A percentile compares a stretch with the other conserved stretches of the same genome.
phyloP scores from a whole-genome alignment of 92 coral and sea anemone species.

The Hydrozoanthus gracilis region DNA sequence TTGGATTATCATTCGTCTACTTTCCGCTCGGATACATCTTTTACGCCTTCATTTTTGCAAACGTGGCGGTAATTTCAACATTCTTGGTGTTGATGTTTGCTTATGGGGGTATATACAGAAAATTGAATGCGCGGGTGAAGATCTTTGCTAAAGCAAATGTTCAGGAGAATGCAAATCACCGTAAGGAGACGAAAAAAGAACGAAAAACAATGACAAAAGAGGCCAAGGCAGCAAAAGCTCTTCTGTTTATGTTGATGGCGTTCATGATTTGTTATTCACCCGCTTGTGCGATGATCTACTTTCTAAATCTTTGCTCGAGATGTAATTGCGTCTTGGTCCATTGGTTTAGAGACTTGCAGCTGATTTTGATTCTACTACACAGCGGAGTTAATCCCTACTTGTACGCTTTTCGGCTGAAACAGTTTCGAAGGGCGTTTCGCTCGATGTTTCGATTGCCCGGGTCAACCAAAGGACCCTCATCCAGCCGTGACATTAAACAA shows the following conservation, averaged over 20 bases:
- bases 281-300: constrained; percentile 56
- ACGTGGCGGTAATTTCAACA: constrained; percentile 83
- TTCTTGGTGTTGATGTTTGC: constrained; percentile 79
- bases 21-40: constrained; percentile 78
- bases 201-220: constrained; percentile 23
- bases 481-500: no score
- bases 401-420: constrained; percentile 64
- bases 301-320: constrained; percentile 53
- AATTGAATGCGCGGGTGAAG: constrained; percentile 51
- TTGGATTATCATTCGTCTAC: constrained; percentile 68
- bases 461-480: background rate
- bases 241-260: constrained; percentile 35
- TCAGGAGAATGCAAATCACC: background rate
- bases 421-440: constrained; percentile 51
- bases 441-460: constrained; percentile 24
- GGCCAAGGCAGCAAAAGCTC: background rate
- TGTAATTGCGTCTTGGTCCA: constrained; percentile 55
- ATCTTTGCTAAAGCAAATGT: constrained; percentile 1
- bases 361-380: constrained; percentile 50
- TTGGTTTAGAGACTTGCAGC: constrained; percentile 62
- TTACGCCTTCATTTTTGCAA: constrained; percentile 82
- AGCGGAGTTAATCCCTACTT: constrained; percentile 62
- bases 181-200: background rate
- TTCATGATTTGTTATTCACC: constrained; percentile 60
- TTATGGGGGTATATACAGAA: constrained; percentile 70